Percentiles rank a stretch among this genome's conserved stretches.
These are phyloP conservation scores for Myripristis jacobus DNA, from an alignment of 2,797 vertebrate species.

Conservation along the genomic window DNA sequence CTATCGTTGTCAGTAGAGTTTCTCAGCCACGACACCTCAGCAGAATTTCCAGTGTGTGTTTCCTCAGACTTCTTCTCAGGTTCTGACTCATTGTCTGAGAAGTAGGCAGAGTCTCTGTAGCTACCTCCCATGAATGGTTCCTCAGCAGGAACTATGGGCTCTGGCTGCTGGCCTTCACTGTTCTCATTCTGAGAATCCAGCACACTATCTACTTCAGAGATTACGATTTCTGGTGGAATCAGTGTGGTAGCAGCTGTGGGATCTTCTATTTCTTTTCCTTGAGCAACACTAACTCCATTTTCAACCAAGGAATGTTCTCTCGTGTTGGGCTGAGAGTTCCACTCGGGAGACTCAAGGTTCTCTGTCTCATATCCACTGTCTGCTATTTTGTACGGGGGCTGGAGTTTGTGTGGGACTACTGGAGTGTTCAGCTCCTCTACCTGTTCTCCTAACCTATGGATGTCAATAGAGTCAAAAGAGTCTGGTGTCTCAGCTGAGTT, in stretches of 20 bases:
- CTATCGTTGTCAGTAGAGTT: slow-evolving; percentile 37
- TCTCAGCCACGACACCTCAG: slow-evolving; percentile 57
- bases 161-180: slow-evolving; percentile 70
- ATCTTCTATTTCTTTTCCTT: slow-evolving; percentile 61
- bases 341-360: slow-evolving; percentile 98
- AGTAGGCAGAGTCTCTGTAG: slow-evolving; percentile 98
- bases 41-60: slow-evolving; percentile 39
- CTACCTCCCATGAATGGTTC: slow-evolving; percentile 79
- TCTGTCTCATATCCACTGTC: slow-evolving; percentile 99
- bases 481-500: slow-evolving; percentile 90
- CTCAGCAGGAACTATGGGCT: slow-evolving; percentile 52
- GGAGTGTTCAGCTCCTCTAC: slow-evolving; percentile 76
- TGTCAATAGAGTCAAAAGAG: slow-evolving; percentile 93
- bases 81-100: slow-evolving; percentile 97
- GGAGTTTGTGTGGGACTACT: slow-evolving; percentile 84
- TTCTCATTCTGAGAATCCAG: slow-evolving; percentile 64
- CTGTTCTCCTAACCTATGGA: slow-evolving; percentile 85
- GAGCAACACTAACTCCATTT: slow-evolving; percentile 53
- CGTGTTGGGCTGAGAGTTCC: slow-evolving; percentile 89
- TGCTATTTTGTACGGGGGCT: slow-evolving; percentile 93
- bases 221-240: slow-evolving; percentile 88
- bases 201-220: slow-evolving; percentile 85
- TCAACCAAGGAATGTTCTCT: slow-evolving; percentile 79
- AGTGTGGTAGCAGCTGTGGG: slow-evolving; percentile 29
- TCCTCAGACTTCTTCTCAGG: slow-evolving; percentile 91